These are phyloP conservation scores for Autographa gamma DNA, from an alignment of 2,888 invertebrate genomes.

Conservation along the genomic window DNA sequence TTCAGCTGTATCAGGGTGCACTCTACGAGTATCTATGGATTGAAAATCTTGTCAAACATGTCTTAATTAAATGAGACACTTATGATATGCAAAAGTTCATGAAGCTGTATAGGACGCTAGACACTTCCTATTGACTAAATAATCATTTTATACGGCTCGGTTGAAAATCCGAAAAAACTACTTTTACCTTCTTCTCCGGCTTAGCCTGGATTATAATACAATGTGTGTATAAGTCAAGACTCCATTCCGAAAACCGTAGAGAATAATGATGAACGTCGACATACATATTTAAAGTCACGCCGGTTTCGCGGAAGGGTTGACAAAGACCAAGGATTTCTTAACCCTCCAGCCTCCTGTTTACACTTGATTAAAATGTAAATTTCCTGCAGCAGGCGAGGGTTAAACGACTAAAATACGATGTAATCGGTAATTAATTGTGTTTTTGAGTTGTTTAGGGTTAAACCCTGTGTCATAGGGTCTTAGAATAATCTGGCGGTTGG, in stretches of 20 bases:
- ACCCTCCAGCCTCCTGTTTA: background rate
- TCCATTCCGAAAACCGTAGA: background rate
- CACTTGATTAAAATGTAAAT: constrained; percentile 9
- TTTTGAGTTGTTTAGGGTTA: constrained; percentile 2
- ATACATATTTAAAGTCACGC: constrained; percentile 3
- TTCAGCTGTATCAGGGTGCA: no score
- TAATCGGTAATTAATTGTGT: constrained; percentile 3
- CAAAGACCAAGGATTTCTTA: background rate
- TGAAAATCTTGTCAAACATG: no score
- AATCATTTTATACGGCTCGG: no score
- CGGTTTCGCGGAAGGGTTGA: background rate
- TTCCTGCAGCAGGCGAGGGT: background rate
- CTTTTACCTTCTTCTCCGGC: background rate
- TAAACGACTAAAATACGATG: constrained; percentile 4
- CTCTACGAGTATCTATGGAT: no score
- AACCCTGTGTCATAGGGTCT: background rate
- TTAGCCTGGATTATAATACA: background rate
- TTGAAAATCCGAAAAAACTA: background rate
- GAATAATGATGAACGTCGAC: constrained; percentile 1
- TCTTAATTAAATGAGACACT: no score
- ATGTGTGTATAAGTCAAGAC: background rate
- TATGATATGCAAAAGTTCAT: no score
- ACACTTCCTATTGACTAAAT: no score
- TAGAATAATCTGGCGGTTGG: background rate
- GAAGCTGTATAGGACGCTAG: no score